Evolutionary conservation across 1,140 invertebrate species (phyloP).

Genomic region (Cylas formicarius): DNA sequence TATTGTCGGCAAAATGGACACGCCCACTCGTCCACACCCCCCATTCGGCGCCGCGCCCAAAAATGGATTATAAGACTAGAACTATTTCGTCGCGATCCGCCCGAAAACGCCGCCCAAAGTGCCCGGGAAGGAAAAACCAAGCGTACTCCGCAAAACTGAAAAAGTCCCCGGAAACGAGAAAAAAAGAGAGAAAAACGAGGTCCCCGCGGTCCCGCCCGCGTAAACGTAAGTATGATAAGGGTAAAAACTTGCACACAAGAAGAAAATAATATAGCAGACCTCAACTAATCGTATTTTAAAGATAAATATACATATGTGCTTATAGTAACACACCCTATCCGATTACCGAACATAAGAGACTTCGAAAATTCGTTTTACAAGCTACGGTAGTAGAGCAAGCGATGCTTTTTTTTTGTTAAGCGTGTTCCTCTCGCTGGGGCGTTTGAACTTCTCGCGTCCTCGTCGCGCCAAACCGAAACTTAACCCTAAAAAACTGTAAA

Average conservation of each 20-base stretch:
- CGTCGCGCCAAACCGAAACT: neutral
- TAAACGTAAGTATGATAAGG: slow-evolving; percentile 12
- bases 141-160: slow-evolving; percentile 11
- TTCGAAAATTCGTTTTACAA: slow-evolving; percentile 3
- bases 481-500: neutral
- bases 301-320: slow-evolving; percentile 26
- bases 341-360: slow-evolving; percentile 23
- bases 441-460: neutral
- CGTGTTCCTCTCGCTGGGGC: slow-evolving; percentile 4
- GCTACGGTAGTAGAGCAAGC: slow-evolving; percentile 12
- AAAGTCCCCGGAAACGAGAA: slow-evolving; percentile 25
- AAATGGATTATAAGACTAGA: slow-evolving; percentile 11
- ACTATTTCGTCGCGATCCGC: slow-evolving; percentile 5
- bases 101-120: neutral
- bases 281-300: too few species aligned
- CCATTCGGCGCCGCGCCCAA: neutral
- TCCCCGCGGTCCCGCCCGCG: too few species aligned
- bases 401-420: slow-evolving; percentile 15
- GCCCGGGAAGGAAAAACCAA: neutral
- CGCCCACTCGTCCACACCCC: too few species aligned
- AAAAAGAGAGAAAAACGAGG: too few species aligned
- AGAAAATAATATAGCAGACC: slow-evolving; percentile 24
- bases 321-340: slow-evolving; percentile 28
- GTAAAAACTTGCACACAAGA: slow-evolving; percentile 26
- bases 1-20: neutral